A percentile compares a stretch with the other conserved stretches of the same genome.
Conservation (phyloP, 2,113 vertebrate genomes). For the Nettapus auritus region DNA sequence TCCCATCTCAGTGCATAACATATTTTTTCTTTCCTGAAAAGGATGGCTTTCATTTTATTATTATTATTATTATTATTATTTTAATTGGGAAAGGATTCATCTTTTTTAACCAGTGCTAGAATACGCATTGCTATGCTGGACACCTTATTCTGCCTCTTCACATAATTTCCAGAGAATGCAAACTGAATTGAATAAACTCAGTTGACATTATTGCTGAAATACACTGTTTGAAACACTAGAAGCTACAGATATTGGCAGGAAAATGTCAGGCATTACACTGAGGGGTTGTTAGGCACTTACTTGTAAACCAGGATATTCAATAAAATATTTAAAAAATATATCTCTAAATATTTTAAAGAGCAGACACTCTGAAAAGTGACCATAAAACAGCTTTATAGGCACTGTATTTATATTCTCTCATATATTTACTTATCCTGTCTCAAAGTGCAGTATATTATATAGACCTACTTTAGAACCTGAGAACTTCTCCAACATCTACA, state of each 20-base stretch:
- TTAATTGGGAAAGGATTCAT: not conserved
- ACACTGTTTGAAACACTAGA: not conserved
- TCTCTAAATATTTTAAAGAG: slow-evolving; percentile 41
- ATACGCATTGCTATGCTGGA: not conserved
- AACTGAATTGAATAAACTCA: not conserved
- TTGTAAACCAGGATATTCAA: not conserved
- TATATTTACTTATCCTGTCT: not conserved
- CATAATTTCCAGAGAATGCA: not conserved
- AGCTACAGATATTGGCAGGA: not conserved
- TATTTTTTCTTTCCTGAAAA: not conserved
- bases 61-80: not conserved
- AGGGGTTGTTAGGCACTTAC: not conserved
- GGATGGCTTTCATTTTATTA: not conserved
- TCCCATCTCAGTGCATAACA: not conserved
- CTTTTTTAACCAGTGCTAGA: not conserved
- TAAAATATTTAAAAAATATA: slow-evolving; percentile 43
- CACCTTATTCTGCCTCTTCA: not conserved
- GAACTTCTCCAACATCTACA: not conserved
- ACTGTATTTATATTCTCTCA: not conserved
- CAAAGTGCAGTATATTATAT: not conserved
- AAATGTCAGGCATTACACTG: not conserved
- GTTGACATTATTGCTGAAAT: not conserved
- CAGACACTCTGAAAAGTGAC: not conserved
- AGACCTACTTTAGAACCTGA: not conserved
- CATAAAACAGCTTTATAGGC: not conserved